Evolutionary conservation across 2,113 vertebrate genomes (phyloP).

Genomic region (Hyperoodon ampullatus): DNA sequence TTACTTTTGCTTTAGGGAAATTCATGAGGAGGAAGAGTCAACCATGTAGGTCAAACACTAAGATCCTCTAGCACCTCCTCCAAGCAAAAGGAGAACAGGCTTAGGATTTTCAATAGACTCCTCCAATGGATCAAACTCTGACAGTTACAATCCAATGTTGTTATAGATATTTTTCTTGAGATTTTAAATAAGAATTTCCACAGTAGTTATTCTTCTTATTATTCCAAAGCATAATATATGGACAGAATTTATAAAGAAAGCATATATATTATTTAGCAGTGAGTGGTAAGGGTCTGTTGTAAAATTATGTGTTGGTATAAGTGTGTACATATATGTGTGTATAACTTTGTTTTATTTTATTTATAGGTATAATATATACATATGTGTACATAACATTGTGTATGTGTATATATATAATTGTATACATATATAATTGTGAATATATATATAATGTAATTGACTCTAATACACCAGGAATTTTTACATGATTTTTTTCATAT

Average conservation of each 20-base stretch:
- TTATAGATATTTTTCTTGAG: not conserved
- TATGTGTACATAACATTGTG: not conserved
- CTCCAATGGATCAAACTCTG: not conserved
- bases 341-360: not conserved
- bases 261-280: not conserved
- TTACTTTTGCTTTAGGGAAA: constrained; percentile 21
- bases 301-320: fast-evolving
- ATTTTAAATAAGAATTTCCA: not conserved
- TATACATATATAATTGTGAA: not conserved
- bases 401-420: not conserved
- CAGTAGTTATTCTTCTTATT: not conserved
- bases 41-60: not conserved
- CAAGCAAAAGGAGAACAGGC: fast-evolving
- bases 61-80: not conserved
- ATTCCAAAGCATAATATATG: not conserved
- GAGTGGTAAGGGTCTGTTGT: not conserved
- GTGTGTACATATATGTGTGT: not conserved
- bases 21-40: not conserved
- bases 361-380: not conserved
- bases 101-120: not conserved
- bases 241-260: not conserved
- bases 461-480: not conserved
- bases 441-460: not conserved
- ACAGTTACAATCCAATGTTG: not conserved
- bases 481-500: not conserved